Percentiles rank a stretch among this genome's conserved stretches.
Evolutionary conservation across 1,140 invertebrate species (phyloP).

Genomic region (Lucilia cuprina): DNA sequence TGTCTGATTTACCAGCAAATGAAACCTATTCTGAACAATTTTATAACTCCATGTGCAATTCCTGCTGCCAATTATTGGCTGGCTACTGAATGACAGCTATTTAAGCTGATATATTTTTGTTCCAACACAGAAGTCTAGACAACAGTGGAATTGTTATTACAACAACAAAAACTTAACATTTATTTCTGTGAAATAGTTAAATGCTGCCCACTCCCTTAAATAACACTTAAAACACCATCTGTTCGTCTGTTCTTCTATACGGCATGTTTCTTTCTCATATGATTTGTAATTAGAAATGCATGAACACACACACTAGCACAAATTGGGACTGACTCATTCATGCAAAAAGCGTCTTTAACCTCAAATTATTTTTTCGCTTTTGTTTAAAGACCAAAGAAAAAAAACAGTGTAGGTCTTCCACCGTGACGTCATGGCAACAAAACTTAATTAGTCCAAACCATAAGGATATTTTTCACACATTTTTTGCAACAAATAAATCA

Average conservation of each 20-base stretch:
- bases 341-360: slow-evolving; percentile 38
- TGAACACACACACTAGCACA: not conserved
- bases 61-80: too few relatives aligned
- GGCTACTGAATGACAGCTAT: too few relatives aligned
- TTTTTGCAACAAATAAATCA: not conserved
- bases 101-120: too few relatives aligned
- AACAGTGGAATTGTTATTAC: too few relatives aligned
- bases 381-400: not conserved
- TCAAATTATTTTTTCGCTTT: slow-evolving; percentile 23
- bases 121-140: too few relatives aligned
- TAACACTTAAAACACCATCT: not conserved
- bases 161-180: too few relatives aligned
- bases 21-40: too few relatives aligned
- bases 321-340: not conserved
- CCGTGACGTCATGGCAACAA: not conserved
- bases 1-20: too few relatives aligned
- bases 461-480: not conserved
- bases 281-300: not conserved
- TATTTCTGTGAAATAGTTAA: not conserved
- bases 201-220: not conserved
- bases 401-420: not conserved
- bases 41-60: too few relatives aligned
- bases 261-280: not conserved
- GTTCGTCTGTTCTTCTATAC: not conserved
- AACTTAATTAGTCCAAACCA: not conserved